Evolutionary conservation across 1,140 invertebrate species (phyloP).

Genomic region (Mesaphorura yosii): DNA sequence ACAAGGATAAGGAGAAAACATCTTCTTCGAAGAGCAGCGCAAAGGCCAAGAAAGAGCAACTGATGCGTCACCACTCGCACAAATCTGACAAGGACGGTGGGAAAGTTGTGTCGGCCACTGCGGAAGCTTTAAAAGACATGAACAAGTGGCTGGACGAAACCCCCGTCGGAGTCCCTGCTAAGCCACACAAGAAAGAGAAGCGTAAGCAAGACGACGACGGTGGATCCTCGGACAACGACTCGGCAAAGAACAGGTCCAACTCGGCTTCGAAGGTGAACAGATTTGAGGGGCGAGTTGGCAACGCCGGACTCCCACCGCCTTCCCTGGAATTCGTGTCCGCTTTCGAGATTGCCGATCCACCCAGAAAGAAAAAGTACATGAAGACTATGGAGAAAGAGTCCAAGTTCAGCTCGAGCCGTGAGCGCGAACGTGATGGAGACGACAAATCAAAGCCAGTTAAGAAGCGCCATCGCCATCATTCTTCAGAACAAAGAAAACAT

Average conservation of each 20-base stretch:
- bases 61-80: conserved; percentile 28
- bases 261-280: background rate
- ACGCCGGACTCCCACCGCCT: too few relatives aligned
- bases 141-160: conserved; percentile 77
- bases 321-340: too few relatives aligned
- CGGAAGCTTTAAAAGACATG: conserved; percentile 49
- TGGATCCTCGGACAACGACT: conserved; percentile 7
- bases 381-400: conserved; percentile 3
- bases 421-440: conserved; percentile 18
- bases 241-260: background rate
- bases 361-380: too few relatives aligned
- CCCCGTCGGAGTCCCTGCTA: conserved; percentile 42
- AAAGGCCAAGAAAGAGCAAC: conserved; percentile 17
- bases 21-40: too few relatives aligned
- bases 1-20: too few relatives aligned
- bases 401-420: background rate
- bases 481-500: background rate
- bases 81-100: conserved; percentile 18
- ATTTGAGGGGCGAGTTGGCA: too few relatives aligned
- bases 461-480: background rate
- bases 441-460: conserved; percentile 24
- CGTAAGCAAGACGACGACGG: too few relatives aligned
- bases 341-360: too few relatives aligned
- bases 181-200: too few relatives aligned
- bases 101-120: conserved; percentile 12